phyloP scores from a whole-genome alignment of 2,888 invertebrate genomes.

The Drosophila heteroneura region DNA sequence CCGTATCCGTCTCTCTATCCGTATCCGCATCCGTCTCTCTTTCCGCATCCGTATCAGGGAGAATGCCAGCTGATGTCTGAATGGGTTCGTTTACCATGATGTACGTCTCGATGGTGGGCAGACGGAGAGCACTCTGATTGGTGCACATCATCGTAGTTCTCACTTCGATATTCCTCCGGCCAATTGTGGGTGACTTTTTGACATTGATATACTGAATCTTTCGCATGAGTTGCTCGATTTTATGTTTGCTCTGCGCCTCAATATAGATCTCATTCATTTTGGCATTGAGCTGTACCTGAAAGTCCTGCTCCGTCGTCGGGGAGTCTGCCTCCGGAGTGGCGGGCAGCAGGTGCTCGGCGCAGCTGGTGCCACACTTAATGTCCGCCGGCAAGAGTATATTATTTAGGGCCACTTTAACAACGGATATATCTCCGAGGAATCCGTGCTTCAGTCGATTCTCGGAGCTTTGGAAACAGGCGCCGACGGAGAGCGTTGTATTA shows the following conservation, averaged over 20 bases:
- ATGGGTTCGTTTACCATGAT: constrained; percentile 84
- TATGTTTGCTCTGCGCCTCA: constrained; percentile 95
- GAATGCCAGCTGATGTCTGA: constrained; percentile 23
- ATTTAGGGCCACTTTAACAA: constrained; percentile 82
- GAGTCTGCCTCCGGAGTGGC: constrained; percentile 6
- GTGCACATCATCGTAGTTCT: constrained; percentile 83
- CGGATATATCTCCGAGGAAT: constrained; percentile 85
- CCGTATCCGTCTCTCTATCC: not conserved
- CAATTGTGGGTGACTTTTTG: constrained; percentile 97
- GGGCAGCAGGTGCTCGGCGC: constrained; percentile 84
- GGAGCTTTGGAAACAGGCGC: constrained; percentile 99
- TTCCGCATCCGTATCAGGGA: not conserved
- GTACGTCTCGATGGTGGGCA: constrained; percentile 84
- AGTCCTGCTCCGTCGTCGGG: constrained; percentile 86
- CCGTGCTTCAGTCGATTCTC: constrained; percentile 95
- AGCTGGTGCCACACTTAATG: constrained; percentile 84
- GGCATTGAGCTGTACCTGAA: constrained; percentile 90
- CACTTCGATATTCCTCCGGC: constrained; percentile 90
- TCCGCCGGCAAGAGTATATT: constrained; percentile 77
- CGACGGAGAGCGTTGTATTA: constrained; percentile 96
- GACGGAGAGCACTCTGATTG: constrained; percentile 82
- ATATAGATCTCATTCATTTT: constrained; percentile 92
- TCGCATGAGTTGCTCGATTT: constrained; percentile 93
- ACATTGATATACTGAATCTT: constrained; percentile 97
- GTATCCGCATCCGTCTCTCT: not conserved